These are phyloP conservation scores for Falcunculus frontatus DNA, from an alignment of 2,113 vertebrate species.

Conservation along the genomic window DNA sequence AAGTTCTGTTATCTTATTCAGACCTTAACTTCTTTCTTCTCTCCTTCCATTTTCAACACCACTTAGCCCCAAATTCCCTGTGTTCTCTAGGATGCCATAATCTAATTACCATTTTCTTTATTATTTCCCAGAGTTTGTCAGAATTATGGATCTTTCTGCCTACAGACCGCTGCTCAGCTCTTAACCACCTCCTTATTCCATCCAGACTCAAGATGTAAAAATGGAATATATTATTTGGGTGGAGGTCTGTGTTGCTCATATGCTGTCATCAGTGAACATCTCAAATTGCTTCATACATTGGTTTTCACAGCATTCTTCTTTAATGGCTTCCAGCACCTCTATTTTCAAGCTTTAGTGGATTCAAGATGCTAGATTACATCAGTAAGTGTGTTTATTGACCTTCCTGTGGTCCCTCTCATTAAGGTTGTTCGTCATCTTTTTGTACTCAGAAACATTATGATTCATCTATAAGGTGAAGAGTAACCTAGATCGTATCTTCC, in stretches of 20 bases:
- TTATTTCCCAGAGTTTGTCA: not conserved
- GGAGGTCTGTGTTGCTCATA: not conserved
- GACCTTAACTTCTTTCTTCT: not conserved
- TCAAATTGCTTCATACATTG: slow-evolving; percentile 1
- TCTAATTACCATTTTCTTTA: not conserved
- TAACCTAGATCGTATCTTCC: not conserved
- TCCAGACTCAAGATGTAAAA: not conserved
- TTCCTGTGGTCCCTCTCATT: not conserved
- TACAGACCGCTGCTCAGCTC: not conserved
- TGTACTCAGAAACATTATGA: not conserved
- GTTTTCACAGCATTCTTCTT: slow-evolving; percentile 19
- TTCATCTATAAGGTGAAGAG: not conserved
- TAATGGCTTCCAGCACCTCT: slow-evolving; percentile 13
- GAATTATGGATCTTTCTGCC: not conserved
- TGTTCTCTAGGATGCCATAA: not conserved
- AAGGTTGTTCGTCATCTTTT: not conserved
- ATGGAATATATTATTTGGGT: not conserved
- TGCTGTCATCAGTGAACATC: not conserved
- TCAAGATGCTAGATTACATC: not conserved
- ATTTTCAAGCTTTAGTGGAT: not conserved
- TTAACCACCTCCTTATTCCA: not conserved
- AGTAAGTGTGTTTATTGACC: not conserved
- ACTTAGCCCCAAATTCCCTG: not conserved
- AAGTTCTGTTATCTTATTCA: not conserved
- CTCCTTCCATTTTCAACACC: not conserved